Percentiles rank a stretch among this genome's conserved stretches.
phyloP scores from a whole-genome alignment of 2,113 vertebrate genomes.

The Clarias batrachus region DNA sequence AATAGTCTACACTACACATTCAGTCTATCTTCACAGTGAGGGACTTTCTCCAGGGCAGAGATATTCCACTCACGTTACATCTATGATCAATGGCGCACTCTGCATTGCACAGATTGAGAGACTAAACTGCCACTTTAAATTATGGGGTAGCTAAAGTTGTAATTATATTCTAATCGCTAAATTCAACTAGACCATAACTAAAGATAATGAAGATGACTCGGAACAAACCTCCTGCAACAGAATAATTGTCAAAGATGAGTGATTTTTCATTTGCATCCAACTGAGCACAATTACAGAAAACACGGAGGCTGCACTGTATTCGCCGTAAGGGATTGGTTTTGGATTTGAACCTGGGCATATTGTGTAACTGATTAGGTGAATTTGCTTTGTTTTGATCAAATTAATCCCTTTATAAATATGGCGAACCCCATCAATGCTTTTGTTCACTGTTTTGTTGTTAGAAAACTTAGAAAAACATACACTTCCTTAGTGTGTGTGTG shows the following conservation, averaged over 20 bases:
- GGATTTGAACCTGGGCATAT: conserved; percentile 1
- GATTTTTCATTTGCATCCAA: conserved; percentile 58
- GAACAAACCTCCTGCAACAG: conserved; percentile 61
- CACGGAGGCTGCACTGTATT: conserved; percentile 35
- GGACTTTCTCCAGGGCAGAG: conserved; percentile 21
- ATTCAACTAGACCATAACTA: conserved; percentile 59
- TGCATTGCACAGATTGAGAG: conserved; percentile 66
- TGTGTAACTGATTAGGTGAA: conserved; percentile 2
- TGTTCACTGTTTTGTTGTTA: neutral
- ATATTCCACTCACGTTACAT: conserved; percentile 18
- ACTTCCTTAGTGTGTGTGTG: no score
- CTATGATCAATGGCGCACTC: conserved; percentile 44
- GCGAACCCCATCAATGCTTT: neutral
- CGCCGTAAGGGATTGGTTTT: conserved; percentile 8
- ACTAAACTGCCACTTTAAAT: conserved; percentile 64
- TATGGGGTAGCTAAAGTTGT: conserved; percentile 62
- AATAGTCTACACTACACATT: conserved; percentile 18
- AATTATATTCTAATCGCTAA: conserved; percentile 59
- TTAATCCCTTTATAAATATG: conserved; percentile 28
- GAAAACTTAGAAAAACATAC: neutral
- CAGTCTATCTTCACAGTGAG: conserved; percentile 32
- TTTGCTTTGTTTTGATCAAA: conserved; percentile 18
- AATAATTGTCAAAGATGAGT: conserved; percentile 63
- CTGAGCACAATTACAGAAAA: conserved; percentile 56
- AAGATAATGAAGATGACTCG: conserved; percentile 58